Conservation (phyloP, 2,113 vertebrate genomes). For the Plecturocebus donacophilus region DNA sequence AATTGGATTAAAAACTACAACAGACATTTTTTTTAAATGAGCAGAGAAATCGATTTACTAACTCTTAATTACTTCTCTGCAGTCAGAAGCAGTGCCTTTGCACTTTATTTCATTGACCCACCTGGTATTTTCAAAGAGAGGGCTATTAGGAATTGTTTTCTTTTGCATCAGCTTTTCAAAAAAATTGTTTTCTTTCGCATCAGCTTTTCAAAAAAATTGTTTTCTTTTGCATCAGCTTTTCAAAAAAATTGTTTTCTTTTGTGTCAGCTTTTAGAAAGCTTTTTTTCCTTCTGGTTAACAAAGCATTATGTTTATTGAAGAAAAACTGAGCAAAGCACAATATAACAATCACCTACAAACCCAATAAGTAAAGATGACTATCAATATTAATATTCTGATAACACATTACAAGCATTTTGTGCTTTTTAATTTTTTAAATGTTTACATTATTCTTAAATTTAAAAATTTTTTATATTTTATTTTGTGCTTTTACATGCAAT, state of each 20-base stretch:
- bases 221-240: not conserved
- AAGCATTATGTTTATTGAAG: conserved; percentile 7
- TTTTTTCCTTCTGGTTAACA: not conserved
- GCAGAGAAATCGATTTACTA: not conserved
- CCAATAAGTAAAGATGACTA: not conserved
- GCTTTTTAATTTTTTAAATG: not conserved
- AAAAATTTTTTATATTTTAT: not conserved
- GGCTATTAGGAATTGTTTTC: not conserved
- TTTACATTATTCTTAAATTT: not conserved
- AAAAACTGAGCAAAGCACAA: conserved; percentile 13
- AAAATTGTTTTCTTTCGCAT: not conserved
- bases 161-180: too few relatives aligned
- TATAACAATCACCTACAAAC: not conserved
- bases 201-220: not conserved
- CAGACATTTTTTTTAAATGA: not conserved
- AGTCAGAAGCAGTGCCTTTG: not conserved
- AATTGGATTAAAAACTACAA: not conserved
- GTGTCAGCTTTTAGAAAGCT: not conserved
- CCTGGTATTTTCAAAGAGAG: not conserved
- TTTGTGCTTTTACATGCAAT: not conserved
- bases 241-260: not conserved
- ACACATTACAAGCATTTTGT: not conserved
- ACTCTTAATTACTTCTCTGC: not conserved
- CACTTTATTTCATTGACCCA: not conserved
- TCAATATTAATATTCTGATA: not conserved